Evolutionary conservation across 2,888 invertebrate genomes (phyloP).

Genomic region (Lampropteryx suffumata): DNA sequence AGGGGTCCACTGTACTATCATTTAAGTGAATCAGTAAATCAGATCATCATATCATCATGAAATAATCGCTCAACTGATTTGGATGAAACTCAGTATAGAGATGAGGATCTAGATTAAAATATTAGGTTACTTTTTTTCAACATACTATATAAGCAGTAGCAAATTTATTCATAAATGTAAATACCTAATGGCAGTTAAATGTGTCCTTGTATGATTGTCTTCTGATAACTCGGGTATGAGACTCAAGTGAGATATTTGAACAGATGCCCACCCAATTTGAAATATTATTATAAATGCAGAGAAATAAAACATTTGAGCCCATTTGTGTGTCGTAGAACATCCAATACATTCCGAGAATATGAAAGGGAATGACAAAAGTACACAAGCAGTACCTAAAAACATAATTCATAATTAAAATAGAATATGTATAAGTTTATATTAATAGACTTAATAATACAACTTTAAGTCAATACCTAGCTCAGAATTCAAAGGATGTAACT

Average conservation of each 20-base stretch:
- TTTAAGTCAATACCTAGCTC: too few species aligned
- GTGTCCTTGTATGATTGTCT: conserved; percentile 88
- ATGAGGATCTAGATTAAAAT: too few species aligned
- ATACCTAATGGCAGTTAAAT: conserved; percentile 90
- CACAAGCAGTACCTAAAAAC: conserved; percentile 87
- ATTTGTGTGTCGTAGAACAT: conserved; percentile 84
- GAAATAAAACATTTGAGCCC: conserved; percentile 89
- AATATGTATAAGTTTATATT: too few species aligned
- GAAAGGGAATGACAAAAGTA: conserved; percentile 91
- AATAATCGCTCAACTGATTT: too few species aligned
- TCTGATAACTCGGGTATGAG: conserved; percentile 92
- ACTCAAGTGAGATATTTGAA: conserved; percentile 95
- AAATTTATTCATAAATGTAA: too few species aligned
- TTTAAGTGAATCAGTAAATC: too few species aligned
- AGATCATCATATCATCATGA: too few species aligned
- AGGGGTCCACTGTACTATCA: too few species aligned
- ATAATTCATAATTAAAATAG: not conserved
- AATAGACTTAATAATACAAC: too few species aligned
- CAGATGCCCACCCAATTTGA: conserved; percentile 96
- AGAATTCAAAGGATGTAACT: too few species aligned
- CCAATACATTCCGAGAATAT: conserved; percentile 91
- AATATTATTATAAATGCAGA: conserved; percentile 90
- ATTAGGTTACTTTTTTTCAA: too few species aligned
- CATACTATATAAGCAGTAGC: not conserved
- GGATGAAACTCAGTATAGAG: too few species aligned